Evolutionary conservation across 2,888 invertebrate genomes (phyloP).

Genomic region (Alsophila aescularia): DNA sequence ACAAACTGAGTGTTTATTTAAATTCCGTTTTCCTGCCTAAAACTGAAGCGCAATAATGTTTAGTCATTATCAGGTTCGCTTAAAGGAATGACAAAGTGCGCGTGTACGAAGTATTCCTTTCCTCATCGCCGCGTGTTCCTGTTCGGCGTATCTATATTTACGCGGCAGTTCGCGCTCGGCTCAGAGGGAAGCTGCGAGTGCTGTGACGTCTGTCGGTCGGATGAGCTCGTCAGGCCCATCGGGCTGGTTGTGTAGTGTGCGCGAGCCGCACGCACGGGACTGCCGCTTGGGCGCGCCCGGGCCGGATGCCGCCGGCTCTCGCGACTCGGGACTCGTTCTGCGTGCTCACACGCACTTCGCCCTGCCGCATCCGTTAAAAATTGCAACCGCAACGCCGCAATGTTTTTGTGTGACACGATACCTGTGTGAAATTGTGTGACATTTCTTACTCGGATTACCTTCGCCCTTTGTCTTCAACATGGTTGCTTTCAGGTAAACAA

Average conservation of each 20-base stretch:
- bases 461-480: conserved; percentile 41
- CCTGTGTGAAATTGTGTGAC: conserved; percentile 46
- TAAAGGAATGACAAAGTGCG: conserved; percentile 26
- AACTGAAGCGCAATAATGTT: conserved; percentile 19
- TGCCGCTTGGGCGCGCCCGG: conserved; percentile 56
- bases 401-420: conserved; percentile 55
- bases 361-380: conserved; percentile 50
- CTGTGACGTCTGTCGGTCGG: conserved; percentile 66
- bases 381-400: conserved; percentile 48
- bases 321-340: conserved; percentile 42
- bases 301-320: conserved; percentile 45
- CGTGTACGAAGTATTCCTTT: conserved; percentile 57
- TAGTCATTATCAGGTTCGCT: conserved; percentile 26
- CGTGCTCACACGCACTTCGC: conserved; percentile 37
- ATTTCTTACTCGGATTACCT: conserved; percentile 39
- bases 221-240: conserved; percentile 42
- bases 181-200: conserved; percentile 68
- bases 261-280: conserved; percentile 49
- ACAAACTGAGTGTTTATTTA: conserved; percentile 12
- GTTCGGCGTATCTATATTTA: conserved; percentile 80
- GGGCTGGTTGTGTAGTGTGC: conserved; percentile 42
- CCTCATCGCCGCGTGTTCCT: conserved; percentile 72
- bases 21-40: conserved; percentile 18
- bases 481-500: conserved; percentile 54
- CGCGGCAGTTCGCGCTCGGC: conserved; percentile 71